Evolutionary conservation across 2,888 invertebrate genomes (phyloP), one percentile per base, ranked within the genome.

Genomic region (Torymus texanus): DNA sequence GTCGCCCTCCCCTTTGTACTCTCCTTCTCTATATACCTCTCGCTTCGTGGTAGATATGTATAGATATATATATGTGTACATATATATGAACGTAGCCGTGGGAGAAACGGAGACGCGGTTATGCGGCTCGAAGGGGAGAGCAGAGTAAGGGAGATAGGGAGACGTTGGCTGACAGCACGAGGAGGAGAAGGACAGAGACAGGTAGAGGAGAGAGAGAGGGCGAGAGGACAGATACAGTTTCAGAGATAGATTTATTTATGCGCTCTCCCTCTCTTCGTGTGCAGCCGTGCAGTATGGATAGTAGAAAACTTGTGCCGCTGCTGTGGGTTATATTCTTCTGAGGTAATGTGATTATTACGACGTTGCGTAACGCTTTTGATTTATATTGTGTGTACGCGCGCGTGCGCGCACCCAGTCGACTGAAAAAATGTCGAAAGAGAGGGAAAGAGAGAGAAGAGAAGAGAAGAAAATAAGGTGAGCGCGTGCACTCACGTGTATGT

Each of bases 51-150:
- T 84, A 85, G 84, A 84, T 51, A 82, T n/a, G n/a, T n/a, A n/a
- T 84, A 85, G 84, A 84, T 80, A 85, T 85, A 85, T 16, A 21
- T 29, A n/a, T n/a, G 4, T 51, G 59, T 16, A n/a, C 18, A 21
- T 13, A 21, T 53, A 85, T 84, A 83, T 83, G 81, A 10, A 12
- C 62, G 56, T 59, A 24, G 24, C 24, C 62, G 56, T 56, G 55
- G 67, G 67, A 73, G 59, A 65, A 59, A 67, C 59, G 72, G 78
- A 56, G 78, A 73, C 73, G 67, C 56, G 73, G 73, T 50, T 8
- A 16, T 41, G 18, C 18, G 51, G 50, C 21, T 14, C 14, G 67
- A 24, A 24, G 58, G 59, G 41, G 50, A 68, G 51, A 68, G 61
- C 67, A 18, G 21, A 61, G 13, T 16, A 41, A 55, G 24, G 16